A percentile compares a stretch with the other conserved stretches of the same genome.
phyloP scores from a whole-genome alignment of 1,140 invertebrate genomes.

The Drosophila hydei region DNA sequence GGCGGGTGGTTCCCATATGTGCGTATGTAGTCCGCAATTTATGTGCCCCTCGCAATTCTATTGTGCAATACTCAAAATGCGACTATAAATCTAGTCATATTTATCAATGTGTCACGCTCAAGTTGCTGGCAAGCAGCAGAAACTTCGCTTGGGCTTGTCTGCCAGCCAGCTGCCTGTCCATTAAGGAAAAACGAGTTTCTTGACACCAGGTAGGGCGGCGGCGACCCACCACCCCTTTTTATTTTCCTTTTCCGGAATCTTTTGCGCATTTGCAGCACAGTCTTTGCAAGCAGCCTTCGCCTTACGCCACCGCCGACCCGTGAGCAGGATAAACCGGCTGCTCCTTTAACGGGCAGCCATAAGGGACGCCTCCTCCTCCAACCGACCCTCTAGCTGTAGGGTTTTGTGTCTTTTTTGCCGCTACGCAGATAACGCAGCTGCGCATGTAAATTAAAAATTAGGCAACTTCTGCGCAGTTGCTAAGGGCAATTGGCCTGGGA shows the following conservation, averaged over 20 bases:
- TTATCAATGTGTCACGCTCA: conserved; percentile 72
- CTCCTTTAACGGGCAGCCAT: conserved; percentile 52
- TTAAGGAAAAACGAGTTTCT: conserved; percentile 72
- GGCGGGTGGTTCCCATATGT: conserved; percentile 57
- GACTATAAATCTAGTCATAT: conserved; percentile 47
- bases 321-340: conserved; percentile 56
- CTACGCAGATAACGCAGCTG: conserved; percentile 52
- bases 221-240: conserved; percentile 51
- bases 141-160: not conserved
- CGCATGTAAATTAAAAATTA: conserved; percentile 55
- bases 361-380: conserved; percentile 31
- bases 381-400: conserved; percentile 14
- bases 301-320: conserved; percentile 69
- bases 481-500: conserved; percentile 28
- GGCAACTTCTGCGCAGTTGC: conserved; percentile 47
- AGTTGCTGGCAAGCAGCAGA: conserved; percentile 27
- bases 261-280: conserved; percentile 57
- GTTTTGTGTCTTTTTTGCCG: conserved; percentile 16
- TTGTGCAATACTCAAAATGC: conserved; percentile 51
- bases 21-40: conserved; percentile 28
- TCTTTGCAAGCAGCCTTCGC: conserved; percentile 24
- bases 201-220: conserved; percentile 25
- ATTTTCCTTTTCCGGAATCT: conserved; percentile 39
- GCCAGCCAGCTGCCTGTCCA: conserved; percentile 55
- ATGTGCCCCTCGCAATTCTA: conserved; percentile 37